A percentile compares a stretch with the other conserved stretches of the same genome.
These are phyloP conservation scores for Phytoseiulus persimilis DNA, from an alignment of 2,888 invertebrate genomes.

Conservation along the genomic window DNA sequence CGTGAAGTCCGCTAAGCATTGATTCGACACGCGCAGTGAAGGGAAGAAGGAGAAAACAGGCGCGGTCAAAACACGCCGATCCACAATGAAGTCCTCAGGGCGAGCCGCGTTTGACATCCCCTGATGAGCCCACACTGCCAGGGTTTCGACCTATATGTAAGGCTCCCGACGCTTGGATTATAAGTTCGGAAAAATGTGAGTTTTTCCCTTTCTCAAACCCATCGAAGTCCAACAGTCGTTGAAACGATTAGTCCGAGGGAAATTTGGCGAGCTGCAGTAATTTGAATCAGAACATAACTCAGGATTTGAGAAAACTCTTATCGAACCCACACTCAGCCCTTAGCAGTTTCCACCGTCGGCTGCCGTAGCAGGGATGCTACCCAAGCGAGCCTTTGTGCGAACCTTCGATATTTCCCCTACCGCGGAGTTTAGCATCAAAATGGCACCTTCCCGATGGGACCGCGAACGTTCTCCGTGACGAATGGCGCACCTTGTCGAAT, in stretches of 20 bases:
- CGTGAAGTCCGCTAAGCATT: neutral
- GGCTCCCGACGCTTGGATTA: neutral
- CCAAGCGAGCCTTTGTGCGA: neutral
- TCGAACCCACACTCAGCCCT: neutral
- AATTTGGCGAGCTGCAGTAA: neutral
- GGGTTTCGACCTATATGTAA: neutral
- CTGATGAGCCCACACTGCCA: neutral
- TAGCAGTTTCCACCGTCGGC: neutral
- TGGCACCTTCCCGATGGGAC: neutral
- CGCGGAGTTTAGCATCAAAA: neutral
- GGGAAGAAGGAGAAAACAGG: neutral
- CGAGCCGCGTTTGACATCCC: neutral
- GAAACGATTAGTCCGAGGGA: too few species aligned
- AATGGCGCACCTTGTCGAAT: slow-evolving; percentile 24
- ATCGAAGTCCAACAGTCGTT: too few species aligned
- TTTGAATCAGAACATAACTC: neutral
- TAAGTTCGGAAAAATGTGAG: too few species aligned
- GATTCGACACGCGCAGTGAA: neutral
- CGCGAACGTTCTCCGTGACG: neutral
- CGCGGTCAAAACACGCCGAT: neutral
- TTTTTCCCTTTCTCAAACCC: too few species aligned
- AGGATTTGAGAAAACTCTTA: neutral
- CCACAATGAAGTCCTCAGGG: neutral
- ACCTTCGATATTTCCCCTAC: neutral
- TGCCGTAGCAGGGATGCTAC: neutral